These are phyloP conservation scores for Himalopsyche phryganea DNA, from an alignment of 1,140 invertebrate genomes.

Conservation along the genomic window DNA sequence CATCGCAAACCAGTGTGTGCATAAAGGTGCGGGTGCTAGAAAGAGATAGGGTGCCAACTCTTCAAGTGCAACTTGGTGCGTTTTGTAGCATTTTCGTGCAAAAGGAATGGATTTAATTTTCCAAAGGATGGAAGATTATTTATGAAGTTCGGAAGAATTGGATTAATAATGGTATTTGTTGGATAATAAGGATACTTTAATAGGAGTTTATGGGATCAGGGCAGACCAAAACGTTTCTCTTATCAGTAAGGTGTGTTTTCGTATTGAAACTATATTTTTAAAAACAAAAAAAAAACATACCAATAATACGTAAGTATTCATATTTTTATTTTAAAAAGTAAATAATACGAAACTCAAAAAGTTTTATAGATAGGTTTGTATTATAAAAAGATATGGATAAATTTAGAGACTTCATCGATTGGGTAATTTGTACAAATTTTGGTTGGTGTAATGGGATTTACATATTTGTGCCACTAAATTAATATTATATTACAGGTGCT, in stretches of 20 bases:
- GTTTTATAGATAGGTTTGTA: background rate
- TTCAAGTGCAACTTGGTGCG: conserved; percentile 32
- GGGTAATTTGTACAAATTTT: background rate
- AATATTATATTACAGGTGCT: too few species aligned
- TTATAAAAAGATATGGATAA: background rate
- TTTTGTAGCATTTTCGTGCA: conserved; percentile 35
- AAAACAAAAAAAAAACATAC: too few species aligned
- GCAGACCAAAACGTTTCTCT: conserved; percentile 34
- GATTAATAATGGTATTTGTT: too few species aligned
- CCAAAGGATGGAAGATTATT: conserved; percentile 1
- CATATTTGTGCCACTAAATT: background rate
- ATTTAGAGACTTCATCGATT: background rate
- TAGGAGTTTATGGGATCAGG: background rate
- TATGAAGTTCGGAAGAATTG: too few species aligned
- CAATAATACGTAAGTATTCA: too few species aligned
- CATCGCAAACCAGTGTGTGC: conserved; percentile 35
- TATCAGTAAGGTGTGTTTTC: conserved; percentile 17
- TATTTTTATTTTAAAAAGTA: background rate
- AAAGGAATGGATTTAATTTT: background rate
- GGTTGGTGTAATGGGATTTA: background rate
- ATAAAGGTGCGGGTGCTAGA: conserved; percentile 35
- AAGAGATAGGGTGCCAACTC: conserved; percentile 30
- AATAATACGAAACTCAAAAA: background rate
- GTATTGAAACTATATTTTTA: too few species aligned
- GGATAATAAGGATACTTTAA: too few species aligned